Conservation (phyloP, 2,113 vertebrate genomes). For the Hypanus sabinus region DNA sequence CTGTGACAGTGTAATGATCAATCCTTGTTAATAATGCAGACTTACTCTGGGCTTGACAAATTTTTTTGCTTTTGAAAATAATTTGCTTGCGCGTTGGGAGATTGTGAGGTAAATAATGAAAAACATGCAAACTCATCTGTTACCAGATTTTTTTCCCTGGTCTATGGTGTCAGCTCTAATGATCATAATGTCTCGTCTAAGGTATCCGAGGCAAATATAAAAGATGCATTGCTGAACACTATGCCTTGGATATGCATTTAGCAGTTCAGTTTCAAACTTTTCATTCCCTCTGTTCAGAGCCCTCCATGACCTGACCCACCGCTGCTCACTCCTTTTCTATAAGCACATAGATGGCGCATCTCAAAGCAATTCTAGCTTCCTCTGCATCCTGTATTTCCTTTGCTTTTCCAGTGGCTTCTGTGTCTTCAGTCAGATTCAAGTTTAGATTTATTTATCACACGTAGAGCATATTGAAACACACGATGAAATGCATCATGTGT, state of each 20-base stretch:
- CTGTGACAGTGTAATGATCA: background rate
- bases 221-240: background rate
- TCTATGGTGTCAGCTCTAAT: background rate
- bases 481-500: too few relatives aligned
- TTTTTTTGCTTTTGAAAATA: background rate
- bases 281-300: background rate
- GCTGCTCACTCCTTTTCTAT: background rate
- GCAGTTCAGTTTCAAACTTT: background rate
- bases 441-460: too few relatives aligned
- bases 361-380: background rate
- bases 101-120: constrained; percentile 25
- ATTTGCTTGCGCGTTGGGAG: background rate
- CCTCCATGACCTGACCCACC: background rate
- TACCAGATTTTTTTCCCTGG: background rate
- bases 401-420: too few relatives aligned
- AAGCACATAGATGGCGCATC: background rate
- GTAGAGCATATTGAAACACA: too few relatives aligned
- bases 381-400: background rate
- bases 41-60: constrained; percentile 31
- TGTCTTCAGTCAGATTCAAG: too few relatives aligned
- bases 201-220: background rate
- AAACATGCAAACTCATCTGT: background rate
- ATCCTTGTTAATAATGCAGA: constrained; percentile 34
- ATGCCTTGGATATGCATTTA: background rate
- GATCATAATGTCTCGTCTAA: background rate